A percentile compares a stretch with the other conserved stretches of the same genome.
Evolutionary conservation across 2,113 vertebrate genomes (phyloP).

Genomic region (Eonycteris spelaea): DNA sequence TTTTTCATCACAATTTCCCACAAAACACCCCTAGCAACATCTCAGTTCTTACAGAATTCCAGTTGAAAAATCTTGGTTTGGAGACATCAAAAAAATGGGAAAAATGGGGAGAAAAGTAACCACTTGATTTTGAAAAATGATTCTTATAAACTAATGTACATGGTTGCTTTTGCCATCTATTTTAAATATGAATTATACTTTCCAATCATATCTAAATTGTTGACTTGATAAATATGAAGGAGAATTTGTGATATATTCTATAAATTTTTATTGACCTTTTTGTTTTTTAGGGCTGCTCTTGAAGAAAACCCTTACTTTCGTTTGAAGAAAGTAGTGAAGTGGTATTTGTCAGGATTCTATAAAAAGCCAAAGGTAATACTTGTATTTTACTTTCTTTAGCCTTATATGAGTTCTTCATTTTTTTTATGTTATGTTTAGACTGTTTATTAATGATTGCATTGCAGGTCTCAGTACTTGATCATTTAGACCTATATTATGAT

Average conservation of each 20-base stretch:
- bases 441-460: constrained; percentile 9
- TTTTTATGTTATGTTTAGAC: not conserved
- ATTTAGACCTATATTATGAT: not conserved
- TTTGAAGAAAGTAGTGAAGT: constrained; percentile 98
- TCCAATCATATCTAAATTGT: not conserved
- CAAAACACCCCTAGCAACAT: not conserved
- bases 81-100: not conserved
- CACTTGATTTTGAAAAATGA: not conserved
- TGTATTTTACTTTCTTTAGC: constrained; percentile 30
- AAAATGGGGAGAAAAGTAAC: not conserved
- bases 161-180: constrained; percentile 20
- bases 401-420: not conserved
- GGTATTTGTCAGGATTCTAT: constrained; percentile 99
- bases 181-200: constrained; percentile 50
- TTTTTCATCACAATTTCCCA: not conserved
- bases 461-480: not conserved
- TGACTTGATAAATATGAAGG: not conserved
- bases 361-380: constrained; percentile 96
- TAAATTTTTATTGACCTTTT: constrained; percentile 10
- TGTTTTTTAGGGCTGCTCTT: constrained; percentile 89
- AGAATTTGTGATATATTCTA: not conserved
- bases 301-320: constrained; percentile 97
- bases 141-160: not conserved
- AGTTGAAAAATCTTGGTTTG: not conserved
- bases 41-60: not conserved